Base-by-base conservation (phyloP, 2,888 invertebrate genomes). In the Silvanus unidentatus region DNA sequence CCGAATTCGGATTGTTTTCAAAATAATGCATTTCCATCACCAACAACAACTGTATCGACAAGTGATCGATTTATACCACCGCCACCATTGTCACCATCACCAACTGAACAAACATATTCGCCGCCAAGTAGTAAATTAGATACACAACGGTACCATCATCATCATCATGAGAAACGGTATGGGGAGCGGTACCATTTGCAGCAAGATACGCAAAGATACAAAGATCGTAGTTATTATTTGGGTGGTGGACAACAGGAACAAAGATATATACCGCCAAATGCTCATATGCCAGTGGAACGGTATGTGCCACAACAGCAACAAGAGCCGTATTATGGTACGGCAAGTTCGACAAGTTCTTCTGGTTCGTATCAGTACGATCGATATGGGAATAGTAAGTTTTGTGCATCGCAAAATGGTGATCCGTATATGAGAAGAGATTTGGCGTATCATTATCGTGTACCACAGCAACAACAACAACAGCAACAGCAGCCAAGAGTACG, bases 201-300 rank as follows among this genome's bases (percentile, higher is more conserved):
- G 2, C 37, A 37, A 40, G 40, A 34, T 44, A 54, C 46, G 16
- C 50, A 49, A 39, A 53, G 57, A 43, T 60, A 60, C 45, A 35
- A 48, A 51, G 39, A 46, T 47, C 12, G 43, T 44, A 22, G 36
- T 44, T 41, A 41, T 47, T 50, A 29, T 47, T 53, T 55, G 16
- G 47, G 53, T 14, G 49, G 48, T 12, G 57, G 65, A 40, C 75
- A 75, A 43, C 75, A 82, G 56, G 57, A 65, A 40, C 75, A 75
- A 43, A 75, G 82, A 56, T 82, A 83, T 59, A 77, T 82, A 53
- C 81, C 83, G 13, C 81, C 83, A 4, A 80, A 82, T 49, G 82
- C 82, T 11, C 84, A 84, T 69, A 80, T 82, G 60, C 83, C 84
- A 11, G 81, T 83, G 54, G 84, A 84, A 72, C 78, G 84, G 58